Evolutionary conservation across 2,113 vertebrate species (phyloP).

Genomic region (Lucifuga dentata): DNA sequence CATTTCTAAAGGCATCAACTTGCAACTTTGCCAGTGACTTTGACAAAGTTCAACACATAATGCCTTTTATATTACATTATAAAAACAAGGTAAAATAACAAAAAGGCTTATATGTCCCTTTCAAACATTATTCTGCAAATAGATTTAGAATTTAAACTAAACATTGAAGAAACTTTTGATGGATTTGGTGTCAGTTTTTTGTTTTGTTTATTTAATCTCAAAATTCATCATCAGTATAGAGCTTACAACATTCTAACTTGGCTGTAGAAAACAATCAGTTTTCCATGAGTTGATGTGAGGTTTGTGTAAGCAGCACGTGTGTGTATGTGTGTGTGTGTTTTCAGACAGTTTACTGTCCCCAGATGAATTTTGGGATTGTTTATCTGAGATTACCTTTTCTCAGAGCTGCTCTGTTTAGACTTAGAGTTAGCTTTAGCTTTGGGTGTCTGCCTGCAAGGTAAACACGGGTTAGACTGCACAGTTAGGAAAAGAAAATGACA

Average conservation of each 20-base stretch:
- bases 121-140: no score
- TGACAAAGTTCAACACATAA: no score
- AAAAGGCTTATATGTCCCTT: no score
- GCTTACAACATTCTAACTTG: slow-evolving; percentile 5
- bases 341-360: slow-evolving; percentile 10
- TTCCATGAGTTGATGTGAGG: slow-evolving; percentile 3
- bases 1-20: no score
- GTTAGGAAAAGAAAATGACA: slow-evolving; percentile 12
- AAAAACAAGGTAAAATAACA: no score
- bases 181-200: neutral
- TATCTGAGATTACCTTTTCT: slow-evolving; percentile 87
- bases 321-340: slow-evolving; percentile 28
- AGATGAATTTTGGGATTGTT: neutral
- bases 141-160: no score
- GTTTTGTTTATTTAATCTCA: neutral
- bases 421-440: slow-evolving; percentile 88
- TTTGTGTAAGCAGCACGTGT: slow-evolving; percentile 6
- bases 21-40: no score
- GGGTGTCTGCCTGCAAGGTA: slow-evolving; percentile 88
- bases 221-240: neutral
- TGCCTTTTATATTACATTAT: no score
- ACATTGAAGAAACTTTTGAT: no score
- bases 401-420: slow-evolving; percentile 82
- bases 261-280: no score
- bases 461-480: slow-evolving; percentile 79